Evolutionary conservation across 1,140 invertebrate species (phyloP).

Genomic region (Heliconius himera): DNA sequence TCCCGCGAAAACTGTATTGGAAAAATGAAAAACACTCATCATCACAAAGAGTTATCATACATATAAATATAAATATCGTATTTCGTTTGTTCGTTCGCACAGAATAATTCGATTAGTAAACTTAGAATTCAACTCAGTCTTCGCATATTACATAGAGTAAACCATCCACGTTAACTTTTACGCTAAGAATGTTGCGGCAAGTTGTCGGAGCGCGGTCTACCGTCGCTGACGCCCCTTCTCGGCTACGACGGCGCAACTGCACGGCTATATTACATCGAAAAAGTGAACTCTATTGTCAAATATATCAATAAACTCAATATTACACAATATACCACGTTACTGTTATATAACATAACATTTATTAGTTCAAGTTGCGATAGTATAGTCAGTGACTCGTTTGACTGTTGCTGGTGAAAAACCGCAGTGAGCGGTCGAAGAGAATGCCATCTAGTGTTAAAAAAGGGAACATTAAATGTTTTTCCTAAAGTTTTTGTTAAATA

Average conservation of each 20-base stretch:
- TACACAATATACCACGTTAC: conserved; percentile 42
- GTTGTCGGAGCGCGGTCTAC: conserved; percentile 63
- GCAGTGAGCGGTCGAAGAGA: conserved; percentile 31
- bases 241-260: conserved; percentile 54
- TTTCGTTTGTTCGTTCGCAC: conserved; percentile 68
- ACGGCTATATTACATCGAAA: conserved; percentile 42
- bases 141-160: conserved; percentile 81
- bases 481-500: background rate
- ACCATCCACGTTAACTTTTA: conserved; percentile 80
- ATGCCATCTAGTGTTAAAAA: conserved; percentile 36
- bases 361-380: conserved; percentile 43
- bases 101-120: conserved; percentile 60
- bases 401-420: conserved; percentile 15
- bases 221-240: conserved; percentile 60
- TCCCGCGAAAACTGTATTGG: conserved; percentile 52
- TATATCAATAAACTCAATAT: conserved; percentile 50
- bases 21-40: conserved; percentile 60
- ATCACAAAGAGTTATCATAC: conserved; percentile 38
- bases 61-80: conserved; percentile 40
- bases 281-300: conserved; percentile 54
- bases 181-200: conserved; percentile 80
- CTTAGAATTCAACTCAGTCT: conserved; percentile 62
- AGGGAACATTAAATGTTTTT: background rate
- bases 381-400: conserved; percentile 33
- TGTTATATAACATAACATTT: conserved; percentile 45